Evolutionary conservation across 2,888 invertebrate species (phyloP).

Genomic region (Lepidonotus clava): DNA sequence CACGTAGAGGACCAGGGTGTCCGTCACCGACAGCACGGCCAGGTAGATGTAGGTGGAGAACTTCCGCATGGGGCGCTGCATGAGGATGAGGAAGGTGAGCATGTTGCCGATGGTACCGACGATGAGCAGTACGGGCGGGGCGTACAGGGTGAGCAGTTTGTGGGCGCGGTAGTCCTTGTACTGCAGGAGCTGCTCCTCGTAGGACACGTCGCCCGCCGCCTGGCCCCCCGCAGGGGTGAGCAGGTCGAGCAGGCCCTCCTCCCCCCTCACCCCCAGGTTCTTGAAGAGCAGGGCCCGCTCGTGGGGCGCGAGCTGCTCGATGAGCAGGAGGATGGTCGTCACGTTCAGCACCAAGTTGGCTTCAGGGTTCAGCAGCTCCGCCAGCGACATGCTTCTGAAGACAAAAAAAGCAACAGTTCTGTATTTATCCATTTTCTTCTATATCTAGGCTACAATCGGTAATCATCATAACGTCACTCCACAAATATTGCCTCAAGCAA

Average conservation of each 20-base stretch:
- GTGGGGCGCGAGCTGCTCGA: background rate
- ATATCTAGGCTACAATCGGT: too few relatives aligned
- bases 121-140: conserved; percentile 73
- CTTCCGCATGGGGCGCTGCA: conserved; percentile 70
- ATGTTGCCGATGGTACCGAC: conserved; percentile 76
- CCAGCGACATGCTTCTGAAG: too few relatives aligned
- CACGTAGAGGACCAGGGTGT: conserved; percentile 73
- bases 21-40: conserved; percentile 73
- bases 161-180: conserved; percentile 25
- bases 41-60: conserved; percentile 75
- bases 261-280: background rate
- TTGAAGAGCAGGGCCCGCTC: background rate
- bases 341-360: background rate
- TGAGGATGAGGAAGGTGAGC: conserved; percentile 73
- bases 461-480: too few relatives aligned
- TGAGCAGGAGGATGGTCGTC: background rate
- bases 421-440: too few relatives aligned
- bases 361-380: background rate
- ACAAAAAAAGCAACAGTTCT: too few relatives aligned
- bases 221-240: background rate
- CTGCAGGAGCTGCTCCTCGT: conserved; percentile 5
- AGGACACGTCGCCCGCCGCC: background rate
- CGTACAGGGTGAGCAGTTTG: conserved; percentile 68
- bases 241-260: background rate
- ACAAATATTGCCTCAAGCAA: too few relatives aligned